Percentiles rank a stretch among this genome's conserved stretches.
Evolutionary conservation across 1,140 invertebrate genomes (phyloP).

Genomic region (Drosophila jambulina): DNA sequence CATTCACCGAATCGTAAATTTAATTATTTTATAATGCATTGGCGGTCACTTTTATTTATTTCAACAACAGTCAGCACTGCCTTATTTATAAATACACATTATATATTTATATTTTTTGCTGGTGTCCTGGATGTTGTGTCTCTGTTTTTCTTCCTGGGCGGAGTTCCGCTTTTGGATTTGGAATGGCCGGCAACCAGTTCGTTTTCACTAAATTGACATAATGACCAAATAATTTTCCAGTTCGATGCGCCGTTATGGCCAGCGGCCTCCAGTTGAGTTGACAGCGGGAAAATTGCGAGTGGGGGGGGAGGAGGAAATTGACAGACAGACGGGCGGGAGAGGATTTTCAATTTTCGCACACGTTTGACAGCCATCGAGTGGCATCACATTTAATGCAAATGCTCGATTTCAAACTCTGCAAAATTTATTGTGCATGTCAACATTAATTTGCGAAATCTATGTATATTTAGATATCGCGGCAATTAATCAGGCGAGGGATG

Average conservation of each 20-base stretch:
- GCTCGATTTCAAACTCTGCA: conserved; percentile 69
- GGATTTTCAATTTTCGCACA: conserved; percentile 67
- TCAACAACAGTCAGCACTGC: not conserved
- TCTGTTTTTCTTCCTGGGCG: conserved; percentile 7
- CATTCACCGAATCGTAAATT: conserved; percentile 38
- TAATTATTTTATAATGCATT: conserved; percentile 74
- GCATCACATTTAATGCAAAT: conserved; percentile 74
- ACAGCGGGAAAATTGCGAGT: conserved; percentile 2
- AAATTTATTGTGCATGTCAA: conserved; percentile 82
- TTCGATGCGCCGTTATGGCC: conserved; percentile 59
- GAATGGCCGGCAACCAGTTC: conserved; percentile 25
- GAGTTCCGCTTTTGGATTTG: conserved; percentile 18
- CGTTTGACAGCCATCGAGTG: conserved; percentile 67
- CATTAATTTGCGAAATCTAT: conserved; percentile 71
- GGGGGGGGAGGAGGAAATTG: not conserved
- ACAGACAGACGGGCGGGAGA: conserved; percentile 12
- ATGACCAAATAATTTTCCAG: conserved; percentile 83
- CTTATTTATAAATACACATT: conserved; percentile 4
- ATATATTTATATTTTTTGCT: not conserved
- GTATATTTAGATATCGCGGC: conserved; percentile 35
- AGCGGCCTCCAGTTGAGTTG: conserved; percentile 7
- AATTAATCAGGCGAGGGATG: conserved; percentile 77
- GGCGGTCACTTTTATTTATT: conserved; percentile 20
- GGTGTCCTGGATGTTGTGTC: conserved; percentile 4
- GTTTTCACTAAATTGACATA: conserved; percentile 77